Evolutionary conservation across 1,140 invertebrate species (phyloP), one percentile per base, ranked within the genome.

Genomic region (Drosophila ironensis): DNA sequence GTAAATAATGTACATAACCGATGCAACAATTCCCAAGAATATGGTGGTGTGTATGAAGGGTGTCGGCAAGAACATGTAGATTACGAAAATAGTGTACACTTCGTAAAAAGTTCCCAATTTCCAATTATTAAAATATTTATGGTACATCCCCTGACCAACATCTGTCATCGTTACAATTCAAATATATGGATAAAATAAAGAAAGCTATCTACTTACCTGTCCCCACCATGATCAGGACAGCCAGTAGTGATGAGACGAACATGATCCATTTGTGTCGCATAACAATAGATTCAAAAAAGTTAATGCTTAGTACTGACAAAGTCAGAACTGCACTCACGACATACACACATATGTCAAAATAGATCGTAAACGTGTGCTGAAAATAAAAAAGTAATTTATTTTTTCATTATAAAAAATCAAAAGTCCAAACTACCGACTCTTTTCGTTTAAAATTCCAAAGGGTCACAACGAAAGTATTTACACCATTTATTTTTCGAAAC

Each of bases 61-160:
- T 48, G 96, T 91, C 1, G 95, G 95, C 20, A 96, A 90, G 76
- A 96, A 96, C 56, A 96, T 92, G 81, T 96, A 96, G 37, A 94
- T 93, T 0, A 93, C 93, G 25, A 96, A 91, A 1, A 96, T 88
- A 0, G 93, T 91, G 82, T 95, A 93, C 0, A 93, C 93, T 3
- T 93, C 91, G 72, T 37, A 37, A 7, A 94, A 92, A 5, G 94
- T 93, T 22, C 12, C 33, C 33, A 37, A 5, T 16, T 16, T 7
- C 14, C 14, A 17, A n/a, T n/a, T n/a, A n/a, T n/a, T n/a, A n/a
- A n/a, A n/a, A n/a, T n/a, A n/a, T n/a, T n/a, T n/a, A n/a, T n/a
- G n/a, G n/a, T n/a, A n/a, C n/a, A n/a, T n/a, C n/a, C n/a, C n/a
- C n/a, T n/a, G n/a, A n/a, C n/a, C n/a, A n/a, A n/a, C n/a, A n/a